phyloP scores from a whole-genome alignment of 2,113 vertebrate species.

The Corythornis cristatus region DNA sequence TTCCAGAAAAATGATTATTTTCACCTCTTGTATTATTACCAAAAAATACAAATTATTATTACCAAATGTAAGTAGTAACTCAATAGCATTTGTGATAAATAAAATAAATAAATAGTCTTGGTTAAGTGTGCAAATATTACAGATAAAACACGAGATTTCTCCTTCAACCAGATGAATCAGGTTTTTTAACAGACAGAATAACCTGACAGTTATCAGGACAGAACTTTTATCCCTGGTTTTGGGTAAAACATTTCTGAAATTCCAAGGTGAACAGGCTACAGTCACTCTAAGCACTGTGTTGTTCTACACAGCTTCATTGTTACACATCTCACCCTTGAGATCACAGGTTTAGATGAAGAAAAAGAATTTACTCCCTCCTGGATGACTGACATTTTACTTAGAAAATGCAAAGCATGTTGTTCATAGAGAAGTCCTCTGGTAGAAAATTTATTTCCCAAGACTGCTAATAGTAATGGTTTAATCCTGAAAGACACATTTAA shows the following conservation, averaged over 20 bases:
- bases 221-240: neutral
- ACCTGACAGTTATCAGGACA: neutral
- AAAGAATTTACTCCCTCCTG: neutral
- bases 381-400: neutral
- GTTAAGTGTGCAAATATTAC: neutral
- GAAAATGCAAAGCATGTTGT: neutral
- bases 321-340: neutral
- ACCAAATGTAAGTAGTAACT: neutral
- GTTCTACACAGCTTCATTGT: neutral
- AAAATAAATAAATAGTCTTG: neutral
- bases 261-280: neutral
- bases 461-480: neutral
- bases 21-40: neutral
- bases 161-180: neutral
- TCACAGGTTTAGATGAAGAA: neutral
- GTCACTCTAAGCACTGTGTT: neutral
- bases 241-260: neutral
- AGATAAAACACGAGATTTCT: neutral
- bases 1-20: neutral
- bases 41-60: too few species aligned
- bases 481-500: neutral
- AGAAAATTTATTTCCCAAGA: neutral
- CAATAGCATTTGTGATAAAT: neutral
- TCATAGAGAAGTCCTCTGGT: neutral
- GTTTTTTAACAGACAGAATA: neutral